A percentile compares a stretch with the other conserved stretches of the same genome.
Evolutionary conservation across 2,888 invertebrate genomes (phyloP).

Genomic region (Eulithis prunata): DNA sequence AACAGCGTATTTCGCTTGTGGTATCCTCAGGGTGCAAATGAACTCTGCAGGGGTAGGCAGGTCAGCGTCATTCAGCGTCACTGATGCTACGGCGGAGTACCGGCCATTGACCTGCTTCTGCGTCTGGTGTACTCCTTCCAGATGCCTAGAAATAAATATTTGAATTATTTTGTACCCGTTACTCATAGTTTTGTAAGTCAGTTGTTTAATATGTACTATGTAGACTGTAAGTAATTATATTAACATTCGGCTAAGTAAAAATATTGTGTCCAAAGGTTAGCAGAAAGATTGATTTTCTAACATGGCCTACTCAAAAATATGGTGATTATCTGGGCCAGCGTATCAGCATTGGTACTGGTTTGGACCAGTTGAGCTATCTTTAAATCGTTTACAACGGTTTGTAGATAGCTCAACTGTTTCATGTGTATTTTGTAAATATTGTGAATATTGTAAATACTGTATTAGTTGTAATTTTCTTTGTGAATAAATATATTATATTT

Average conservation of each 20-base stretch:
- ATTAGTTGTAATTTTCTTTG: no score
- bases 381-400: no score
- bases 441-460: no score
- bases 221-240: not conserved
- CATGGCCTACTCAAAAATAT: conserved; percentile 8
- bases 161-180: not conserved
- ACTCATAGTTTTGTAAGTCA: no score
- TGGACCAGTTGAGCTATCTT: no score
- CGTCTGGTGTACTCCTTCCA: conserved; percentile 70
- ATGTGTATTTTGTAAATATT: no score
- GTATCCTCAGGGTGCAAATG: conserved; percentile 86
- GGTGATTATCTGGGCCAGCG: no score
- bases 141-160: conserved; percentile 52
- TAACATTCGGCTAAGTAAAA: not conserved
- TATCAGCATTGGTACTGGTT: no score
- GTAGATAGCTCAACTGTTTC: no score
- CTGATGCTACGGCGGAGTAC: conserved; percentile 82
- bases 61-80: conserved; percentile 79
- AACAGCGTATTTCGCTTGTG: conserved; percentile 85
- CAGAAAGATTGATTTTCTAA: conserved; percentile 3
- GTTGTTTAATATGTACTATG: no score
- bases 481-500: no score
- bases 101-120: conserved; percentile 71
- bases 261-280: not conserved
- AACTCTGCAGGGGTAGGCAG: conserved; percentile 83